Evolutionary conservation across 2,888 invertebrate species (phyloP), one percentile per base, ranked within the genome.

Genomic region (Volucella bombylans): DNA sequence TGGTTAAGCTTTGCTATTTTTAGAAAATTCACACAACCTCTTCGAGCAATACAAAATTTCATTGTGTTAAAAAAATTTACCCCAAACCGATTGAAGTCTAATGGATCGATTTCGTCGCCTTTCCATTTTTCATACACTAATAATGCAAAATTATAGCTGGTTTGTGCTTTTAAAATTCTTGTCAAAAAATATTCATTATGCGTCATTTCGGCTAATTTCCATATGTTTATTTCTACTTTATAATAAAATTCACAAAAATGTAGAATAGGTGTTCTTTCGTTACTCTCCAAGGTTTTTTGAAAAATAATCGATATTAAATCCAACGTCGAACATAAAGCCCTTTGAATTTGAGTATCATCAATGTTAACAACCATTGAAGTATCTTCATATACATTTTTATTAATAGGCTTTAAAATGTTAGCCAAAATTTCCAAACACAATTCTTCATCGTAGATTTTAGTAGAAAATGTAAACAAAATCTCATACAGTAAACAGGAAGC

Each of bases 401-500:
- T 90, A 4, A 96, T 89, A 0, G 95, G 95, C 57, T 92, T 91
- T 59, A 94, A 89, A 31, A 95, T 93, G 83, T 92, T 91, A 14
- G 89, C 88, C 2, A 96, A 89, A 8, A 96, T 93, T 81, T 93
- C 91, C 76, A 93, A 92, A 15, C 94, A 93, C 47, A 94, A 92
- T 12, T 90, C 89, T 87, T 94, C 93, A 47, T 93, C 90, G 64
- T 93, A 92, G 9, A 89, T 87, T 74, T 91, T 90, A 2, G 89
- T 89, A 18, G 90, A 90, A 47, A 88, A 90, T 89, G 93, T 93
- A 91, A 93, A 93, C 0, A 95, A 88, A 71, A 95, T 92, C 78
- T 92, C 92, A 15, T 93, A 93, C 15, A 95, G 91, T 87, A 96
- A 94, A 77, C 93, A 93, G 71, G 94, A 94, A 8, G 94, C 94